phyloP scores from a whole-genome alignment of 2,113 vertebrate species.

The Leiothrix lutea region DNA sequence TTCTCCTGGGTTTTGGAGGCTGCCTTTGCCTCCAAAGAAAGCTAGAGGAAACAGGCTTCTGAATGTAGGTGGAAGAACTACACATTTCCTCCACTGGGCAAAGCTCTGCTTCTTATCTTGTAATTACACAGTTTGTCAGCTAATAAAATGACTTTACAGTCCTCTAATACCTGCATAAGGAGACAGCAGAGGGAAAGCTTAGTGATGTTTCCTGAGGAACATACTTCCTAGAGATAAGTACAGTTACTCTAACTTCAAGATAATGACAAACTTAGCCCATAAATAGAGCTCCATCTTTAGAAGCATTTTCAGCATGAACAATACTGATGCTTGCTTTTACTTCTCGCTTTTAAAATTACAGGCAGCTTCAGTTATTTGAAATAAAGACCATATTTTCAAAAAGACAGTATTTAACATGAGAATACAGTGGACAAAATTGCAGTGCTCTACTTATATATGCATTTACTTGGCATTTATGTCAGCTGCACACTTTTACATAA shows the following conservation, averaged over 20 bases:
- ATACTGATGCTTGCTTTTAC: not conserved
- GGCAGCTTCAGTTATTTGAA: not conserved
- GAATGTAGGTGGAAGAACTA: not conserved
- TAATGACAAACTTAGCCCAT: not conserved
- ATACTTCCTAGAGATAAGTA: not conserved
- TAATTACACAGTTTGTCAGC: not conserved
- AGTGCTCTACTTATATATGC: not conserved
- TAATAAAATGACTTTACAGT: not conserved
- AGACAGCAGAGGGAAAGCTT: not conserved
- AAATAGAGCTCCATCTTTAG: not conserved
- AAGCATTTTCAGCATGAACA: not conserved
- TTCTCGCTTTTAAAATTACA: not conserved
- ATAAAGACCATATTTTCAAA: not conserved
- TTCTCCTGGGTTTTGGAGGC: not conserved
- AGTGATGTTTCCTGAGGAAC: not conserved
- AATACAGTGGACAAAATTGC: not conserved
- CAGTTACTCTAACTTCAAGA: not conserved
- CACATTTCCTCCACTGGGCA: not conserved
- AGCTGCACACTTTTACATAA: not conserved
- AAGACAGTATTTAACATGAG: not conserved
- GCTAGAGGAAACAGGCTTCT: not conserved
- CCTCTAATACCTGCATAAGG: not conserved
- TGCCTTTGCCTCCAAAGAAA: not conserved
- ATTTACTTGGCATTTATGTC: not conserved
- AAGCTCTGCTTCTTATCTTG: not conserved